These are phyloP conservation scores for Oegoconia quadripuncta DNA, from an alignment of 2,888 invertebrate genomes.

Conservation along the genomic window DNA sequence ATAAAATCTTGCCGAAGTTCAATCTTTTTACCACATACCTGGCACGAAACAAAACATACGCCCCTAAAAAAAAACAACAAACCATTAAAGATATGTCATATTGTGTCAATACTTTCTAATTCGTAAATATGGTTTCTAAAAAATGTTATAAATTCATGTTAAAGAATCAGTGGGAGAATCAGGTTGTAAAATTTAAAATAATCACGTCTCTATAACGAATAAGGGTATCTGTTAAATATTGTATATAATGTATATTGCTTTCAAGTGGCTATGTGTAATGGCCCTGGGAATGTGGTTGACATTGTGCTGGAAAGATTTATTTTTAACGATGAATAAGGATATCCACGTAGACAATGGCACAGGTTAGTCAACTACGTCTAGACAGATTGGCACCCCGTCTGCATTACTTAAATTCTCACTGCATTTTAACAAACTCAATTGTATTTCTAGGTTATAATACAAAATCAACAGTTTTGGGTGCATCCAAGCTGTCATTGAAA, in stretches of 20 bases:
- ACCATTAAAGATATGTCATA: slow-evolving; percentile 30
- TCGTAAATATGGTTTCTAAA: slow-evolving; percentile 37
- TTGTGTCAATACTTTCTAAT: slow-evolving; percentile 33
- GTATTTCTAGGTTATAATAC: neutral
- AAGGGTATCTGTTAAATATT: slow-evolving; percentile 10
- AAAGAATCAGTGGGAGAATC: slow-evolving; percentile 21
- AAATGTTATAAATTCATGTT: slow-evolving; percentile 41
- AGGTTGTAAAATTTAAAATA: slow-evolving; percentile 20
- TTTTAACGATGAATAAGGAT: slow-evolving; percentile 22
- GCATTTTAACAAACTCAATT: too few relatives aligned
- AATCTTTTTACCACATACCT: too few relatives aligned
- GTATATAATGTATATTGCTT: slow-evolving; percentile 61
- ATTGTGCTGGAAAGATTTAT: slow-evolving; percentile 45
- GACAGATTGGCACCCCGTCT: too few relatives aligned
- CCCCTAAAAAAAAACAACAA: too few relatives aligned
- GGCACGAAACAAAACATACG: too few relatives aligned
- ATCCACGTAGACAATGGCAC: neutral
- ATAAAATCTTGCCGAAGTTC: too few relatives aligned
- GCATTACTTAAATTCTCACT: too few relatives aligned
- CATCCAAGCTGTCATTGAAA: neutral
- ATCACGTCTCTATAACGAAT: slow-evolving; percentile 16
- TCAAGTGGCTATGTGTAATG: slow-evolving; percentile 59
- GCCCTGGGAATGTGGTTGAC: slow-evolving; percentile 54
- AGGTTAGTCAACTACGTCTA: neutral
- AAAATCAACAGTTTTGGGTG: neutral